Percentiles rank a stretch among this genome's conserved stretches.
These are phyloP conservation scores for Parauchenoglanis punctatus DNA, from an alignment of 2,797 vertebrate genomes.

Conservation along the genomic window DNA sequence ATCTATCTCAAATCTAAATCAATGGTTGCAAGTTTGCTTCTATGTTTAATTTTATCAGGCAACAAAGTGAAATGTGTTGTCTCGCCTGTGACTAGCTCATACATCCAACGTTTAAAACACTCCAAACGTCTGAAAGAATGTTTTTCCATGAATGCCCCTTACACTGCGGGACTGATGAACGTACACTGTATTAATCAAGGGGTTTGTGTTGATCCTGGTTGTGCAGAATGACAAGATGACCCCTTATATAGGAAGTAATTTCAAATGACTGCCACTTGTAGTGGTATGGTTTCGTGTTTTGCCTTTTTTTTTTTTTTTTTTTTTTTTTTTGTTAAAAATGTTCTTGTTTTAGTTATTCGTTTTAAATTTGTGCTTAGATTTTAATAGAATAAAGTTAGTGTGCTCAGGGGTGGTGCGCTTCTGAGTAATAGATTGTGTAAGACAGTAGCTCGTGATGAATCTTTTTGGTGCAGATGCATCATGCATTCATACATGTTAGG, in stretches of 20 bases:
- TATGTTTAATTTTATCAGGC: neutral
- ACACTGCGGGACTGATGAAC: slow-evolving; percentile 13
- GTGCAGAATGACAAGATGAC: neutral
- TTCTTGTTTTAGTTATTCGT: neutral
- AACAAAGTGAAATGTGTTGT: neutral
- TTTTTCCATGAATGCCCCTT: neutral
- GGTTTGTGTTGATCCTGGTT: neutral
- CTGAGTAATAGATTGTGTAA: neutral
- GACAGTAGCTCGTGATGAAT: neutral
- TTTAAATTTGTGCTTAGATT: slow-evolving; percentile 19
- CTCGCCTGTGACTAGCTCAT: neutral
- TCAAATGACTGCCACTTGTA: slow-evolving; percentile 53
- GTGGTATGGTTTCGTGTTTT: slow-evolving; percentile 38
- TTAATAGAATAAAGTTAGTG: neutral
- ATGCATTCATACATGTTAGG: neutral
- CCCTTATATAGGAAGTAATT: slow-evolving; percentile 55
- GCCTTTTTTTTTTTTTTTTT: neutral
- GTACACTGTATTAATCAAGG: slow-evolving; percentile 15
- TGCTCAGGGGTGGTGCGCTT: neutral
- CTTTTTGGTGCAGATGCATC: neutral
- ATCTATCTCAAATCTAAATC: neutral
- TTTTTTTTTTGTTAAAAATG: neutral
- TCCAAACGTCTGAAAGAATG: neutral
- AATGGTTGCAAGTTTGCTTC: neutral
- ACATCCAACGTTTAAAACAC: neutral